These are phyloP conservation scores for Balearica regulorum DNA, from an alignment of 2,797 vertebrate species.

Conservation along the genomic window DNA sequence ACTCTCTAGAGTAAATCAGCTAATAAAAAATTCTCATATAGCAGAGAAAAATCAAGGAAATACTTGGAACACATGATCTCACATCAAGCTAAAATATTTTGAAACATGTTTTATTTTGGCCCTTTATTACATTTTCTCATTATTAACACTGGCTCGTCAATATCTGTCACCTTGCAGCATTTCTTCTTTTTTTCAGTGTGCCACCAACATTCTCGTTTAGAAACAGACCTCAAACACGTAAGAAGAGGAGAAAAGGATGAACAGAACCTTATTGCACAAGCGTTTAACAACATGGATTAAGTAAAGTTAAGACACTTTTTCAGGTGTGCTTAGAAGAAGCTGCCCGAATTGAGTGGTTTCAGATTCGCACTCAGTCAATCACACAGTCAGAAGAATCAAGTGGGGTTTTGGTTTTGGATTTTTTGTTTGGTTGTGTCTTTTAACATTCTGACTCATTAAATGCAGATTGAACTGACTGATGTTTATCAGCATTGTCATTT, in stretches of 20 bases:
- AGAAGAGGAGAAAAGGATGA: not conserved
- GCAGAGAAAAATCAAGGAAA: not conserved
- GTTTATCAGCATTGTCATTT: not conserved
- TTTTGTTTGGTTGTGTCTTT: not conserved
- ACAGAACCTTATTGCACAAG: accelerated
- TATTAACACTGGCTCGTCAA: not conserved
- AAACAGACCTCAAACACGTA: accelerated
- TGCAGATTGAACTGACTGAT: not conserved
- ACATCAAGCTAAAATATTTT: not conserved
- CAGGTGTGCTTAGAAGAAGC: not conserved
- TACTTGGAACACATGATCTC: not conserved
- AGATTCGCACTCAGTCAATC: not conserved
- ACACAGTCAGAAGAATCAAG: not conserved
- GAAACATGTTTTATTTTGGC: not conserved
- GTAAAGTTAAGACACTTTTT: accelerated
- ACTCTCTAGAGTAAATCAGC: not conserved
- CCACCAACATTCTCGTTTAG: not conserved
- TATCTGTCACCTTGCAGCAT: not conserved
- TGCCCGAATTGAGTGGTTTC: not conserved
- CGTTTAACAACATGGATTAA: not conserved
- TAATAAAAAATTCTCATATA: not conserved
- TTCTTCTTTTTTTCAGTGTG: not conserved
- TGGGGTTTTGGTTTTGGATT: too few relatives aligned
- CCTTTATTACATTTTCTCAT: not conserved
- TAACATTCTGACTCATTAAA: not conserved